phyloP scores from a whole-genome alignment of 2,113 vertebrate genomes.

The Fregetta grallaria region DNA sequence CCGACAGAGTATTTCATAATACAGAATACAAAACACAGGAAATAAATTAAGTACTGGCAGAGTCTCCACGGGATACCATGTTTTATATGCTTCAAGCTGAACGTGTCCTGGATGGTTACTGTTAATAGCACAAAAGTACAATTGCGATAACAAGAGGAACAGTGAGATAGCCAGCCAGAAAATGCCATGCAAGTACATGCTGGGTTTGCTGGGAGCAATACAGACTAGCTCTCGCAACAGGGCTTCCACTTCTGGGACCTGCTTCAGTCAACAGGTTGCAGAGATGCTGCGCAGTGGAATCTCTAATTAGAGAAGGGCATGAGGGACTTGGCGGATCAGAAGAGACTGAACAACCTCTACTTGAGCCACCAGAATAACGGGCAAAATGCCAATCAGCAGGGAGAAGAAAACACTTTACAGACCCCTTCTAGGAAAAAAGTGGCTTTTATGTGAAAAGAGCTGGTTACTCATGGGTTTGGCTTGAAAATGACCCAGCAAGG shows the following conservation, averaged over 20 bases:
- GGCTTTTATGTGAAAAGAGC: background rate
- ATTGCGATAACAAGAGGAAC: background rate
- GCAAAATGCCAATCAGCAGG: background rate
- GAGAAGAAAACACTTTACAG: background rate
- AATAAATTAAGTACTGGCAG: slow-evolving; percentile 18
- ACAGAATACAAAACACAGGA: slow-evolving; percentile 52
- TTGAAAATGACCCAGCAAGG: background rate
- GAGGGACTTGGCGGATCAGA: background rate
- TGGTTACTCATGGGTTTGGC: background rate
- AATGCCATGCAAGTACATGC: background rate
- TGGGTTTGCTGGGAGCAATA: background rate
- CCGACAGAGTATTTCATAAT: slow-evolving; percentile 55
- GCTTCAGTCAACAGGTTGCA: background rate
- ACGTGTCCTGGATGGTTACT: background rate
- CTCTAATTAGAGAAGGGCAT: background rate
- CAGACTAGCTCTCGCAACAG: background rate
- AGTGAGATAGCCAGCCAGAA: background rate
- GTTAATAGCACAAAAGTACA: background rate
- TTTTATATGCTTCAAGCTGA: background rate
- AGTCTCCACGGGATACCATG: slow-evolving; percentile 4
- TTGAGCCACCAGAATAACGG: background rate
- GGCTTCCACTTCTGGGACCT: background rate
- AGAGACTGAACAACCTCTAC: background rate
- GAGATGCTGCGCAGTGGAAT: background rate
- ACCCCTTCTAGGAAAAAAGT: background rate